Evolutionary conservation across 2,888 invertebrate species (phyloP), one percentile per base, ranked within the genome.

Genomic region (Ephialtes manifestator): DNA sequence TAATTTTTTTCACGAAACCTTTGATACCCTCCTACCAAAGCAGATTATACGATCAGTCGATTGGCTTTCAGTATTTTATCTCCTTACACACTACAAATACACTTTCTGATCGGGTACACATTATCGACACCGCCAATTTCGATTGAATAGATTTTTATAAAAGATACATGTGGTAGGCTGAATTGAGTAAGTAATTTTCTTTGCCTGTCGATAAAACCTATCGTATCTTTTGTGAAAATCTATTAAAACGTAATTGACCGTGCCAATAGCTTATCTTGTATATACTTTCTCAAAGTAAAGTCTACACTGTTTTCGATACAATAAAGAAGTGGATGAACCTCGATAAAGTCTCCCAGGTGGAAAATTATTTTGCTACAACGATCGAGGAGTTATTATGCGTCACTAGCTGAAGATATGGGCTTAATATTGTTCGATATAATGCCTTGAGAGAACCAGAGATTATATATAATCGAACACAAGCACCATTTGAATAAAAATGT

Each of bases 1-100:
- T 94, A 94, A 94, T 93, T 93, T 89, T 91, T 90, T 92, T 92
- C 88, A 91, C 91, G 84, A 90, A 90, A 89, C 87, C 87, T 87
- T 90, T 90, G 84, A 87, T 86, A 84, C 87, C 88, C 85, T 87
- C 87, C 11, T 74, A 82, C 71, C 85, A 83, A 58, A 83, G 82
- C 79, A 82, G 71, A 82, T 71, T 85, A 74, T 53, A 18, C 79
- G 60, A 85, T 87, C 86, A 84, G 84, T 90, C 87, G 88, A 91
- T 90, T 91, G 88, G 90, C 89, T 90, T 89, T 80, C 85, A 31
- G 86, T 78, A 78, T 86, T 84, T 53, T 83, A 83, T 84, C 58
- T 80, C 63, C 51, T 67, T 76, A 55, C 63, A 63, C 63, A 63
- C 58, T 78, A 80, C 87, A 86, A 89, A 74, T 77, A 74, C 74